Evolutionary conservation across 2,888 invertebrate genomes (phyloP).

Genomic region (Chymomyza procnemis): DNA sequence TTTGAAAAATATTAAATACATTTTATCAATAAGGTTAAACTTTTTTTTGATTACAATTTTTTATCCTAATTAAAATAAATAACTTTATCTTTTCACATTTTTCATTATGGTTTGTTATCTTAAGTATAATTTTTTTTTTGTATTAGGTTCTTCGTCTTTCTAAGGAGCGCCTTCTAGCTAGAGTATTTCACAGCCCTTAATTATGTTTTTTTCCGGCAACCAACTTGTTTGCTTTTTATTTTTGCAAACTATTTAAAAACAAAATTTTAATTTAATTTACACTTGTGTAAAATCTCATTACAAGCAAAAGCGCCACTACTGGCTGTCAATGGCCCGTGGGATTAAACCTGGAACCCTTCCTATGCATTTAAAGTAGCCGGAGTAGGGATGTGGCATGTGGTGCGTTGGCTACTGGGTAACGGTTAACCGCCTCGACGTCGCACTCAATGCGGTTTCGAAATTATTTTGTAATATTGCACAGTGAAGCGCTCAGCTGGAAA

Average conservation of each 20-base stretch:
- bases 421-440: conserved; percentile 5
- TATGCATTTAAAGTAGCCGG: neutral
- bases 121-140: no score
- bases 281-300: conserved; percentile 30
- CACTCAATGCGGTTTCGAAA: conserved; percentile 60
- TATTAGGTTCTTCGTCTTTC: no score
- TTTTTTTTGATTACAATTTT: no score
- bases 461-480: conserved; percentile 69
- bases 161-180: no score
- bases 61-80: no score
- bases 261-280: conserved; percentile 59
- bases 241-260: conserved; percentile 19
- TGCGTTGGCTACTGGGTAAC: neutral
- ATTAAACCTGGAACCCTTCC: neutral
- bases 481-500: conserved; percentile 67
- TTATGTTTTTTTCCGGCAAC: neutral
- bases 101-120: no score
- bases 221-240: conserved; percentile 31
- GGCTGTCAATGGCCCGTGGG: conserved; percentile 41
- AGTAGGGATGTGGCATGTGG: neutral
- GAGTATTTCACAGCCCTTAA: no score
- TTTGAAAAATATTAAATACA: no score
- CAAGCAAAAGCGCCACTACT: conserved; percentile 28
- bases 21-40: no score
- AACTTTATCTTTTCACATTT: no score